Percentiles rank a stretch among this genome's conserved stretches.
Evolutionary conservation across 2,113 vertebrate genomes (phyloP).

Genomic region (Ivindomyrus marchei): DNA sequence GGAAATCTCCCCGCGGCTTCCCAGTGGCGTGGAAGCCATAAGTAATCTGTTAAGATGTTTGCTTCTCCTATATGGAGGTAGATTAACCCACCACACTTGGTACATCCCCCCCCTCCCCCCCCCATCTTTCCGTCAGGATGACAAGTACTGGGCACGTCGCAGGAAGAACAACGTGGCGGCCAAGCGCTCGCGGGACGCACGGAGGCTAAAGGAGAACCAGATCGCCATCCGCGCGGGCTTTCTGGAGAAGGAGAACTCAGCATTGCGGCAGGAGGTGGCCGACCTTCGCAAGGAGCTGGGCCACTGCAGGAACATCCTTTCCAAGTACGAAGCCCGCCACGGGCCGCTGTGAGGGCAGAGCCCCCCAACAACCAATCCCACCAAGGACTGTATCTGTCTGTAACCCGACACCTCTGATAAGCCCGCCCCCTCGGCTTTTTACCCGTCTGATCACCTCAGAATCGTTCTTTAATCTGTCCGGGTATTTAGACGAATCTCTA

Average conservation of each 20-base stretch:
- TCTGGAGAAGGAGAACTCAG: slow-evolving; percentile 95
- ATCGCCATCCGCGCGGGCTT: slow-evolving; percentile 93
- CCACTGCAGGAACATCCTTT: slow-evolving; percentile 87
- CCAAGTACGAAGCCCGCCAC: slow-evolving; percentile 86
- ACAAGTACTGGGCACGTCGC: slow-evolving; percentile 93
- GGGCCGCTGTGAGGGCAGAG: slow-evolving; percentile 71
- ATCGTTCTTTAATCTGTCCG: not conserved
- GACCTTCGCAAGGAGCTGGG: slow-evolving; percentile 91
- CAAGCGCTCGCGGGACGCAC: slow-evolving; percentile 88
- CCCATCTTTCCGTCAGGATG: slow-evolving; percentile 73
- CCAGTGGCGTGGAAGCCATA: not conserved
- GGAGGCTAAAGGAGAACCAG: slow-evolving; percentile 97
- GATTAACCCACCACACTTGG: not conserved
- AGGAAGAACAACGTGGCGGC: slow-evolving; percentile 99
- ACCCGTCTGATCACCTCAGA: slow-evolving; percentile 31
- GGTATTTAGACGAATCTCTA: not conserved
- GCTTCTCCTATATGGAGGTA: not conserved
- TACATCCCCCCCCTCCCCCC: not conserved
- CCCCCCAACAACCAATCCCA: not conserved
- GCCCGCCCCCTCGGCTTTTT: slow-evolving; percentile 25
- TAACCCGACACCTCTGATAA: slow-evolving; percentile 63
- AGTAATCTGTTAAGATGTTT: not conserved
- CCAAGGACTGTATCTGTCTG: slow-evolving; percentile 67
- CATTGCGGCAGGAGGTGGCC: slow-evolving; percentile 85
- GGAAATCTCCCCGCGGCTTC: not conserved